Evolutionary conservation across 2,888 invertebrate species (phyloP).

Genomic region (Brachyopa scutellaris): DNA sequence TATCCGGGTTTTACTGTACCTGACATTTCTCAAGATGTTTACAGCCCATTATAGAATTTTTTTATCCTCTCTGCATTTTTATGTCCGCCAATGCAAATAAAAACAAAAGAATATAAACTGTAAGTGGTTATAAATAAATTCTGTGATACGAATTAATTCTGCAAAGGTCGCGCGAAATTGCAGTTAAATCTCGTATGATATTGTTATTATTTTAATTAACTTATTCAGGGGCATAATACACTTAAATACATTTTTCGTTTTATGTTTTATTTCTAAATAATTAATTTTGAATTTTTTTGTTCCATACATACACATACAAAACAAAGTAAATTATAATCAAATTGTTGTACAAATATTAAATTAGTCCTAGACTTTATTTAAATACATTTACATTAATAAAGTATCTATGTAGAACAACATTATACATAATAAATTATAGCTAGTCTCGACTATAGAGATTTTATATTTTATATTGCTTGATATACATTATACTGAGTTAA

Average conservation of each 20-base stretch:
- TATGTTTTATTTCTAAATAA: background rate
- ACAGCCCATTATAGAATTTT: too few relatives aligned
- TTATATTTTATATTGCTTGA: background rate
- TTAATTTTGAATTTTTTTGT: background rate
- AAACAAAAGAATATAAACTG: too few relatives aligned
- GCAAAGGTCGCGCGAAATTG: too few relatives aligned
- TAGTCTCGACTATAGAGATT: constrained; percentile 1
- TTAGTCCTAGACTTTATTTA: background rate
- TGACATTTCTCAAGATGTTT: too few relatives aligned
- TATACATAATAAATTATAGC: background rate
- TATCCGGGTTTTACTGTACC: too few relatives aligned
- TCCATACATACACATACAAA: background rate
- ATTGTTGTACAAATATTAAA: background rate
- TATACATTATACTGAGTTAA: background rate
- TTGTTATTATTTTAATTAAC: too few relatives aligned
- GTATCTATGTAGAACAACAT: background rate
- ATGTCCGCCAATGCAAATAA: too few relatives aligned
- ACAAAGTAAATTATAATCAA: background rate
- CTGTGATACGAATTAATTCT: too few relatives aligned
- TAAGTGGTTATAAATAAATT: too few relatives aligned
- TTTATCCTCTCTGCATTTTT: too few relatives aligned
- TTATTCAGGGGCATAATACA: constrained; percentile 21
- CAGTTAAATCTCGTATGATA: too few relatives aligned
- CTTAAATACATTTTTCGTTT: background rate
- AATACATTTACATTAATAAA: background rate